Evolutionary conservation across 1,140 invertebrate genomes (phyloP), one percentile per base, ranked within the genome.

Genomic region (Aphelenchoides fujianensis): DNA sequence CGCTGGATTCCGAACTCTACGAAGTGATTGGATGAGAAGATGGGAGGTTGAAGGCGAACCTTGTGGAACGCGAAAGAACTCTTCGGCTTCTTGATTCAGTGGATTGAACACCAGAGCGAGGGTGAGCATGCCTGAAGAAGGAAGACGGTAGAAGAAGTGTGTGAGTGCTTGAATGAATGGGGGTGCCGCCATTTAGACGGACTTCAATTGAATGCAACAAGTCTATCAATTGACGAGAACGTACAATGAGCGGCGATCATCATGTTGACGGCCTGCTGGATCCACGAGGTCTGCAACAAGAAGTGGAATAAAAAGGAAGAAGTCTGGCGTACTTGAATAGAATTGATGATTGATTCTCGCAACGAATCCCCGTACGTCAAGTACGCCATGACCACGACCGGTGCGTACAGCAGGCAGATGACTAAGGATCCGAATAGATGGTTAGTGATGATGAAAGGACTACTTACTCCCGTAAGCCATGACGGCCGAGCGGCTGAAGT

Each of bases 1-100:
- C 93, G 87, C 80, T 90, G 90, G 16, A 70, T 30, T 1, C 78
- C 78, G 52, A 77, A 80, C 23, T 80, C 73, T 76, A 35, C 23
- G 75, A 36, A 53, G 2, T 53, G 52, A 72, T n/a, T 32, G 41
- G 19, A 19, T 19, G 2, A 27, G 2, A 62, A 12, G 12, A 12
- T 48, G 41, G 12, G n/a, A n/a, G 12, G 41, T 12, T 48, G 12
- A 48, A 12, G 12, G n/a, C 52, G 34, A 35, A 82, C 80, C 35
- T 31, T 83, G 82, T 7, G 81, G 82, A 5, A 83, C 74, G 34
- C 61, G 9, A 66, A 82, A 77, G 5, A 81, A 23, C 32, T 84
- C 82, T 67, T 82, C 81, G 19, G 76, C 70, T 54, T 79, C 76
- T 64, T 82, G 81, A 59, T 79, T 82, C 16, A 82, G 57, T 19